Evolutionary conservation across 2,797 vertebrate species (phyloP).

Genomic region (Leptoclinus maculatus): DNA sequence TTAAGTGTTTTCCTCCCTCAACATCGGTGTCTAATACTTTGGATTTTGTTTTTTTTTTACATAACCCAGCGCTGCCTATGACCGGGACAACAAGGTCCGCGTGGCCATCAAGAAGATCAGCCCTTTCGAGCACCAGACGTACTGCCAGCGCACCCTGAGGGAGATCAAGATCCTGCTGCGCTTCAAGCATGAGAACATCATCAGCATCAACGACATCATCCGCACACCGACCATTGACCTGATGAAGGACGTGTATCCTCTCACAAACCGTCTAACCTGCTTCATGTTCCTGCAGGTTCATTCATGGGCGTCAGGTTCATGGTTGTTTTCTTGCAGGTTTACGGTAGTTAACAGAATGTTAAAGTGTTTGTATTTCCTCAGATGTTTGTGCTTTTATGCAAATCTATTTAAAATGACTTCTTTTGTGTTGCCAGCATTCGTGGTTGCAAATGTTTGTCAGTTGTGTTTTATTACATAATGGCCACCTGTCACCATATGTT

Average conservation of each 20-base stretch:
- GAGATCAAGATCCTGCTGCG: conserved; percentile 94
- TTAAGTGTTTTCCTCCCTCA: not conserved
- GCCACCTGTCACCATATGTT: conserved; percentile 57
- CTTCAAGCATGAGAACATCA: conserved; percentile 93
- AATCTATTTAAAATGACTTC: not conserved
- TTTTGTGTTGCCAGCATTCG: conserved; percentile 15
- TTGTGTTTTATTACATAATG: conserved; percentile 63
- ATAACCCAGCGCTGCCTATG: conserved; percentile 84
- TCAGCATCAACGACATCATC: conserved; percentile 92
- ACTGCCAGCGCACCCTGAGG: conserved; percentile 91
- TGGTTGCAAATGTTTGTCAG: conserved; percentile 29
- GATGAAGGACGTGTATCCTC: conserved; percentile 95
- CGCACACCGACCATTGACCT: conserved; percentile 86
- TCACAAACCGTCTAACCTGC: not conserved
- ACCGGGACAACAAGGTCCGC: conserved; percentile 88
- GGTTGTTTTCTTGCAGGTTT: not conserved
- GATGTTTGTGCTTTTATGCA: not conserved
- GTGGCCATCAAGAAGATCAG: conserved; percentile 96
- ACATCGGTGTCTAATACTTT: not conserved
- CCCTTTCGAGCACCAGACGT: conserved; percentile 94
- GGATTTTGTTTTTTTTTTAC: not conserved
- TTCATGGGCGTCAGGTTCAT: not conserved
- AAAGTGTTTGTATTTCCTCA: not conserved
- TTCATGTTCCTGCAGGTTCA: not conserved
- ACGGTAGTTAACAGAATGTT: not conserved